phyloP scores from a whole-genome alignment of 2,888 invertebrate genomes.

The Drosophila diplacantha region DNA sequence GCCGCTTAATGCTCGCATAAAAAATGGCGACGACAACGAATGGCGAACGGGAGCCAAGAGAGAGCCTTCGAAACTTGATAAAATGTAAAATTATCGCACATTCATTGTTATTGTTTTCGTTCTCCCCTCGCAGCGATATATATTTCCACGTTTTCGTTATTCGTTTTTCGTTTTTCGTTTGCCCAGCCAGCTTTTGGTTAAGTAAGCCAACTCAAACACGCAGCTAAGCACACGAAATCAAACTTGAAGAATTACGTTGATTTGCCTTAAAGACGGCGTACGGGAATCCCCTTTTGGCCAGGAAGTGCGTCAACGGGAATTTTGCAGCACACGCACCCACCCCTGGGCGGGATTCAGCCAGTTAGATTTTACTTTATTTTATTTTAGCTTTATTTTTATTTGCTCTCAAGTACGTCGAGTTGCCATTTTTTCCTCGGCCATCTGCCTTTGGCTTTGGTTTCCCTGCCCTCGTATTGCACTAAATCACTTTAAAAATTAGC shows the following conservation, averaged over 20 bases:
- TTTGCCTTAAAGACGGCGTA: constrained; percentile 51
- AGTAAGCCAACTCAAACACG: constrained; percentile 67
- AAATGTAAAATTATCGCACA: constrained; percentile 72
- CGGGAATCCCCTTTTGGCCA: constrained; percentile 12
- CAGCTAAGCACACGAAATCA: constrained; percentile 66
- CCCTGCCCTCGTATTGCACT: constrained; percentile 58
- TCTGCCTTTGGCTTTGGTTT: constrained; percentile 32
- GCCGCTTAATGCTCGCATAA: constrained; percentile 71
- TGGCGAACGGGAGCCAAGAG: constrained; percentile 19
- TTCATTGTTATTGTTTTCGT: constrained; percentile 68
- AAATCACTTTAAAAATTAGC: constrained; percentile 73
- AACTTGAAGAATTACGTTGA: constrained; percentile 69
- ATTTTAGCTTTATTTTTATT: constrained; percentile 59
- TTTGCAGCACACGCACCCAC: constrained; percentile 62
- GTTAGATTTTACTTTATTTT: constrained; percentile 63
- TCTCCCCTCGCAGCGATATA: constrained; percentile 25
- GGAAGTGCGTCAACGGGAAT: constrained; percentile 61
- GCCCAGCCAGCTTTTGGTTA: constrained; percentile 46
- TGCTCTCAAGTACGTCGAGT: constrained; percentile 27
- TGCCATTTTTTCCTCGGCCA: constrained; percentile 9
- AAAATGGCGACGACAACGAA: constrained; percentile 67
- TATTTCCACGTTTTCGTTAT: constrained; percentile 6
- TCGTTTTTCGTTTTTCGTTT: too few species aligned
- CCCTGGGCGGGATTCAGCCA: constrained; percentile 42
- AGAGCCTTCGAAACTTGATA: constrained; percentile 63